Evolutionary conservation across 2,888 invertebrate genomes (phyloP), one percentile per base, ranked within the genome.

Genomic region (Hoplodrina ambigua): DNA sequence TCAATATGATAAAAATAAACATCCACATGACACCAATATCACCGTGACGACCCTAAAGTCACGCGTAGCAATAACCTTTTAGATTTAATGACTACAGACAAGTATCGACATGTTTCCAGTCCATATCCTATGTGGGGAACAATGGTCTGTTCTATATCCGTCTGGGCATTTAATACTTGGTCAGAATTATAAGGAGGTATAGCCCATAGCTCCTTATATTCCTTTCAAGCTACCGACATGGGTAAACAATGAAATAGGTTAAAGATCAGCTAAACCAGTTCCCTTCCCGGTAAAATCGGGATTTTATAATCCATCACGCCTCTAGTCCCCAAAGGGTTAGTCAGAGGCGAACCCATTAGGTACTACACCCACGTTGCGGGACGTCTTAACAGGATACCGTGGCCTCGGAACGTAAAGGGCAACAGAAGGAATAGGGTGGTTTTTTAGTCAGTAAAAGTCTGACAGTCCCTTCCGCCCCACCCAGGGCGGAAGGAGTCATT

Each of bases 51-150:
- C 54, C 61, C 61, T 52, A 78, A 58, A 65, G 78, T 72, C 72
- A 66, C 66, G 66, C 61, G 77, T 63, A 75, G 37, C 72, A 66
- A 78, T 75, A 78, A 75, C 78, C 72, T 75, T 59, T 62, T 58
- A 59, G 66, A 66, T 61, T 66, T 75, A 66, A 75, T 61, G 75
- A 54, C 50, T 57, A 37, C 57, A 58, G 78, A 78, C 78, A 72
- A 72, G 72, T 52, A 78, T 78, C 72, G 66, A 75, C 75, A 41
- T 37, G 78, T 52, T 76, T 50, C 41, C 50, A 59, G 55, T 58
- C 46, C 60, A 54, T 37, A 41, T 60, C 68, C 59, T 60, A 67
- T 10, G 56, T 33, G 41, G 69, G 30, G 63, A 30, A 75, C 77
- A 76, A 75, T 76, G 20, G 63, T 41, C 57, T 75, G 61, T 33